phyloP scores from a whole-genome alignment of 2,797 vertebrate genomes.

The Stomatorhinus walkeri region DNA sequence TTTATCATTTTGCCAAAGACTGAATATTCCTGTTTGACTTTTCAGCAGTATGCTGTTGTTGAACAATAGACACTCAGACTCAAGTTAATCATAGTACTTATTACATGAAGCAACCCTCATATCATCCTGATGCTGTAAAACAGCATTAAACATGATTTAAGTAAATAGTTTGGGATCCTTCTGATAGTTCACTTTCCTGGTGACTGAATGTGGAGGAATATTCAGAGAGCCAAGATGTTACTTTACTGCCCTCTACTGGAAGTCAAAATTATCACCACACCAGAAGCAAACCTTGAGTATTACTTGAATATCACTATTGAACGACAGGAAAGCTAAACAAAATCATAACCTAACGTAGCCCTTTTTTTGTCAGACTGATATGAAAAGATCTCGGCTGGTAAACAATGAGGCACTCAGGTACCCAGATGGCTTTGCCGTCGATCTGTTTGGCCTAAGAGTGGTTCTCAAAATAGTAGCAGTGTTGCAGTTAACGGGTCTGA shows the following conservation, averaged over 20 bases:
- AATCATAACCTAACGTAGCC: background rate
- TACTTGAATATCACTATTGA: background rate
- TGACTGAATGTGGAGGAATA: background rate
- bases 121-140: background rate
- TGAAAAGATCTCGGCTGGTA: background rate
- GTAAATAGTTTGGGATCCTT: background rate
- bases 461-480: background rate
- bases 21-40: background rate
- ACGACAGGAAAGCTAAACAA: background rate
- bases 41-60: background rate
- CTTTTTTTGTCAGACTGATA: background rate
- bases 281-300: background rate
- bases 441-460: background rate
- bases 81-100: background rate
- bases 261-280: too few species aligned
- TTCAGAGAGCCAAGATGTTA: background rate
- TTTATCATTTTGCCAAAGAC: background rate
- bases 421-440: background rate
- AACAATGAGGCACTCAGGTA: background rate
- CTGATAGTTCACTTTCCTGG: background rate
- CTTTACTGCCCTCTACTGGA: background rate
- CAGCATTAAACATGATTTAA: background rate
- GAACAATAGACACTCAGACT: background rate
- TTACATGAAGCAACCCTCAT: background rate
- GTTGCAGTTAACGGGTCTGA: background rate